Conservation (phyloP, 2,113 vertebrate species). For the Myotis yumanensis region DNA sequence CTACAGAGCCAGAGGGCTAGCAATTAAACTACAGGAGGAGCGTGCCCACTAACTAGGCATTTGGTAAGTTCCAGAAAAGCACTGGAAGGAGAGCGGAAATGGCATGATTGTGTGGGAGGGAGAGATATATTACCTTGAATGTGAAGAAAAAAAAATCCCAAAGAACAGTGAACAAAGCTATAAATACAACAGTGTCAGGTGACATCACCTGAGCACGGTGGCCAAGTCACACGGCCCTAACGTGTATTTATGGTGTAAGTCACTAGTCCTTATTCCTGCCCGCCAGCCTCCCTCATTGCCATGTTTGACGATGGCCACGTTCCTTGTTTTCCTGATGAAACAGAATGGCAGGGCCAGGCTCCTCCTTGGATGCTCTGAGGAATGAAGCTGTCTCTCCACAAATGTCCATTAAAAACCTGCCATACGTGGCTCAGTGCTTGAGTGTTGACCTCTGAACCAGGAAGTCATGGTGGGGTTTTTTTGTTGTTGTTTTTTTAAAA, state of each 20-base stretch:
- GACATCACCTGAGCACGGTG: conserved; percentile 64
- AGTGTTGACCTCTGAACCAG: too few relatives aligned
- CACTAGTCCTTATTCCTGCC: background rate
- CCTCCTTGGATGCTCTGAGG: background rate
- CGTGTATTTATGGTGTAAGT: conserved; percentile 68
- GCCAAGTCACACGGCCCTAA: conserved; percentile 42
- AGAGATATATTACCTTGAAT: conserved; percentile 3
- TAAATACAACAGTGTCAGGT: conserved; percentile 62
- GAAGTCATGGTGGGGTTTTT: too few relatives aligned
- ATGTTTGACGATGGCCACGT: background rate
- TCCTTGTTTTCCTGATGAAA: background rate
- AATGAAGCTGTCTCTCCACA: background rate
- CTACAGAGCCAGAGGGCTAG: background rate
- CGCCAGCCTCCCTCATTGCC: background rate
- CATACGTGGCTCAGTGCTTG: too few relatives aligned
- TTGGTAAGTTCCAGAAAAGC: background rate
- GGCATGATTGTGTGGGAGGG: background rate
- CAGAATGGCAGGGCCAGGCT: background rate
- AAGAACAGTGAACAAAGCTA: conserved; percentile 62
- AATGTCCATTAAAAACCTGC: background rate
- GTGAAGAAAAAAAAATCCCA: background rate
- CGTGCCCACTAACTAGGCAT: background rate
- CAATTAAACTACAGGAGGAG: background rate
- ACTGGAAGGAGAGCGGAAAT: background rate
- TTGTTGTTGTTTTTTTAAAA: too few relatives aligned